phyloP scores from a whole-genome alignment of 2,888 invertebrate genomes.

The Creontiades dilutus region DNA sequence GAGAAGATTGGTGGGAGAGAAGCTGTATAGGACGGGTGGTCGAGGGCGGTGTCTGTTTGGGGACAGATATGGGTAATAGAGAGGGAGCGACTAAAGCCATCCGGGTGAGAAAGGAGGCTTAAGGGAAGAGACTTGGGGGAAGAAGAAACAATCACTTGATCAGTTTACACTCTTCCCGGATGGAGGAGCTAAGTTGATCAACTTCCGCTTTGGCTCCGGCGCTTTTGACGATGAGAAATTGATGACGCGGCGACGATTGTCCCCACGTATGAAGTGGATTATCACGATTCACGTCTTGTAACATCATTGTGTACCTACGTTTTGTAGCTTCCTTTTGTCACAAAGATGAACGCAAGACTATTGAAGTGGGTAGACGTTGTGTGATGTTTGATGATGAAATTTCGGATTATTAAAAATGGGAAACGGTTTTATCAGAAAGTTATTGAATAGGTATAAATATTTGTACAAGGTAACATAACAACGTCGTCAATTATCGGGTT shows the following conservation, averaged over 20 bases:
- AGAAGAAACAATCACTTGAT: conserved; percentile 35
- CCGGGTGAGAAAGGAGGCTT: conserved; percentile 24
- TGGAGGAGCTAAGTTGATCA: not conserved
- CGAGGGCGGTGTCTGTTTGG: not conserved
- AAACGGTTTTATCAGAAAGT: no score
- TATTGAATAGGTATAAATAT: no score
- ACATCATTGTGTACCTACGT: no score
- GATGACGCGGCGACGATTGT: not conserved
- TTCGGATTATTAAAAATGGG: no score
- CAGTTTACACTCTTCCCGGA: not conserved
- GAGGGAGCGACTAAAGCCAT: not conserved
- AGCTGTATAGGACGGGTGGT: not conserved
- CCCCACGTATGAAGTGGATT: no score
- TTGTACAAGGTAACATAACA: no score
- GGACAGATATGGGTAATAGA: conserved; percentile 41
- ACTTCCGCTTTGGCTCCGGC: conserved; percentile 12
- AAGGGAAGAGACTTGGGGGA: not conserved
- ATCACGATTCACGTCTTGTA: no score
- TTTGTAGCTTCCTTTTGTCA: no score
- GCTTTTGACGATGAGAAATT: conserved; percentile 5
- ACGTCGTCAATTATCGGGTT: no score
- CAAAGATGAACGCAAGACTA: no score
- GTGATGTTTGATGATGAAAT: no score
- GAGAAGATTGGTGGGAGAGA: conserved; percentile 19
- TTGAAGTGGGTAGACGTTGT: no score